A percentile compares a stretch with the other conserved stretches of the same genome.
These are phyloP conservation scores for Lutjanus erythropterus DNA, from an alignment of 2,113 vertebrate genomes.

Conservation along the genomic window DNA sequence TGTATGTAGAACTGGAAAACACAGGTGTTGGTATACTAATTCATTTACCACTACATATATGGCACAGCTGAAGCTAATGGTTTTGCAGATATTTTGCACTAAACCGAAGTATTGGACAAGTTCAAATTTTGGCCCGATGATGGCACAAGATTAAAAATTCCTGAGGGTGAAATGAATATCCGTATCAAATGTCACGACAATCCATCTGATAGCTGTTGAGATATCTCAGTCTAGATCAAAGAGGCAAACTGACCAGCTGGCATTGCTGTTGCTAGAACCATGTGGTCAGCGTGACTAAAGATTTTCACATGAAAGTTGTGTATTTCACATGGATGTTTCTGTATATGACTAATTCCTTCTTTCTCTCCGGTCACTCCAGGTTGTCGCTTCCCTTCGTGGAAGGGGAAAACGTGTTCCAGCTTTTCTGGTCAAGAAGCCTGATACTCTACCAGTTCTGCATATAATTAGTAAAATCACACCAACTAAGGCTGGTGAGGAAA, in stretches of 20 bases:
- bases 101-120: background rate
- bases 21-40: too few species aligned
- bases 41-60: too few species aligned
- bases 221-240: constrained; percentile 2
- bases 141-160: background rate
- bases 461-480: background rate
- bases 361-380: constrained; percentile 38
- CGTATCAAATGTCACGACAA: too few species aligned
- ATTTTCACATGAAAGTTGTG: background rate
- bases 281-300: background rate
- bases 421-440: background rate
- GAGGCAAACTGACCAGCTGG: background rate
- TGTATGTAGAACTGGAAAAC: too few species aligned
- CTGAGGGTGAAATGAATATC: background rate
- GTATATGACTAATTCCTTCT: constrained; percentile 18
- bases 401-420: background rate
- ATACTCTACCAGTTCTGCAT: background rate
- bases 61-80: background rate
- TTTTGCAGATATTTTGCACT: background rate
- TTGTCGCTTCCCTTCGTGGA: constrained; percentile 1
- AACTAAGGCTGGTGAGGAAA: background rate
- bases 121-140: background rate
- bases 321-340: constrained; percentile 10
- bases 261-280: background rate
- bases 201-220: background rate